Conservation (phyloP, 92 coral and sea anemone genomes). For the Phenganax marumi region DNA sequence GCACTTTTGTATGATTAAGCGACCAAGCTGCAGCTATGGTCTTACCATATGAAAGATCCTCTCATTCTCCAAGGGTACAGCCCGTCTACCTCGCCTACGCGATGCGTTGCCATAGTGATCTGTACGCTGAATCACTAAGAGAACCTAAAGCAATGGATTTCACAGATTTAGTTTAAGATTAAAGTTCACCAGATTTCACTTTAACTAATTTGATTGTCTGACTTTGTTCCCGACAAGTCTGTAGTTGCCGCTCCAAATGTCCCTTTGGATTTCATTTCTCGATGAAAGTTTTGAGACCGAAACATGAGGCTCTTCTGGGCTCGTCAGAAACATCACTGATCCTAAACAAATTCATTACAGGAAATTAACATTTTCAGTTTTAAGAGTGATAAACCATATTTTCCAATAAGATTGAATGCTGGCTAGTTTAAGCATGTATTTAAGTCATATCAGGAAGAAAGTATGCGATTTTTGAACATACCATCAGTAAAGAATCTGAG, state of each 20-base stretch:
- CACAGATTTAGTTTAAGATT: neutral
- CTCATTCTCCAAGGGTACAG: constrained; percentile 55
- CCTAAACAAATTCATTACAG: constrained; percentile 45
- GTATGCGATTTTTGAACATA: constrained; percentile 28
- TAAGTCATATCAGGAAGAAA: neutral
- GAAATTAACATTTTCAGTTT: neutral
- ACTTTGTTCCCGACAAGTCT: constrained; percentile 77
- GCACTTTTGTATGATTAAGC: too few relatives aligned
- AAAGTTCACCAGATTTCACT: neutral
- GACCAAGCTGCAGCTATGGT: too few relatives aligned
- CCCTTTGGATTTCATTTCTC: constrained; percentile 58
- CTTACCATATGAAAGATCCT: constrained; percentile 85
- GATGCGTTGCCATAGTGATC: constrained; percentile 47
- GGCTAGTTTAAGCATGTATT: neutral
- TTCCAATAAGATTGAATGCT: neutral
- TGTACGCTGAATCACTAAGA: constrained; percentile 48
- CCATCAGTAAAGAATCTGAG: constrained; percentile 78
- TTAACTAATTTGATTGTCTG: neutral
- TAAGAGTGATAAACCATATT: neutral
- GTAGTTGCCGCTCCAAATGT: constrained; percentile 71
- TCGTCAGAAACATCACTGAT: constrained; percentile 65
- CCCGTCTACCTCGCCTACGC: constrained; percentile 61
- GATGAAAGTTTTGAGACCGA: constrained; percentile 64
- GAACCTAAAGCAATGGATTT: constrained; percentile 46
- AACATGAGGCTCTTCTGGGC: constrained; percentile 76